Evolutionary conservation across 2,113 vertebrate genomes (phyloP).

Genomic region (Plecturocebus donacophilus): DNA sequence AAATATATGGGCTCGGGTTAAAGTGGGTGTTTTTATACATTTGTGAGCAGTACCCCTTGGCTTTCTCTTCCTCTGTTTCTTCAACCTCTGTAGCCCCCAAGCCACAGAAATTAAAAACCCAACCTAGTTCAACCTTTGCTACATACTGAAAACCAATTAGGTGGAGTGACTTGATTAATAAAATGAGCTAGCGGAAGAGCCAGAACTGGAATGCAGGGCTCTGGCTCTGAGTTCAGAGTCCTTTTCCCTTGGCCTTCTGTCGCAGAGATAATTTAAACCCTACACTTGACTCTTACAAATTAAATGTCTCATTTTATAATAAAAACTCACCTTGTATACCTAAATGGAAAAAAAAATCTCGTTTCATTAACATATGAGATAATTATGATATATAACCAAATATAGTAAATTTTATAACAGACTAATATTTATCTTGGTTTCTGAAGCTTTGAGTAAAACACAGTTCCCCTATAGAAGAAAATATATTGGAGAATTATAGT

Average conservation of each 20-base stretch:
- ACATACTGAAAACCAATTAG: background rate
- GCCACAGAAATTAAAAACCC: background rate
- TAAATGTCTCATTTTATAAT: background rate
- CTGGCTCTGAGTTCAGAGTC: background rate
- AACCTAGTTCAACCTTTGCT: background rate
- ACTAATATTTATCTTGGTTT: background rate
- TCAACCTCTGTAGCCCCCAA: background rate
- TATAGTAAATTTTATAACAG: background rate
- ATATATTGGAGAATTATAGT: background rate
- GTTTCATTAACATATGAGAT: background rate
- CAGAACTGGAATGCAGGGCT: background rate
- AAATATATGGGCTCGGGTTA: background rate
- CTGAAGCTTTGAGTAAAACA: conserved; percentile 23
- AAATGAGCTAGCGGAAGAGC: background rate
- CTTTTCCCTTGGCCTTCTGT: background rate
- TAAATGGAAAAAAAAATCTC: background rate
- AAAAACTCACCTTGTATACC: background rate
- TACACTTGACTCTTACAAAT: background rate
- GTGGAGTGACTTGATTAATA: background rate
- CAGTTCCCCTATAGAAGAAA: conserved; percentile 31
- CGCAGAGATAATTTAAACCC: background rate
- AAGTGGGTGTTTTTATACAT: background rate
- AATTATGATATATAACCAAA: background rate
- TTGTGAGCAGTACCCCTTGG: background rate
- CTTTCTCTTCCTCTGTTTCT: background rate